Percentiles rank a stretch among this genome's conserved stretches.
Evolutionary conservation across 2,888 invertebrate species (phyloP).

Genomic region (Fissipunctia ypsillon): DNA sequence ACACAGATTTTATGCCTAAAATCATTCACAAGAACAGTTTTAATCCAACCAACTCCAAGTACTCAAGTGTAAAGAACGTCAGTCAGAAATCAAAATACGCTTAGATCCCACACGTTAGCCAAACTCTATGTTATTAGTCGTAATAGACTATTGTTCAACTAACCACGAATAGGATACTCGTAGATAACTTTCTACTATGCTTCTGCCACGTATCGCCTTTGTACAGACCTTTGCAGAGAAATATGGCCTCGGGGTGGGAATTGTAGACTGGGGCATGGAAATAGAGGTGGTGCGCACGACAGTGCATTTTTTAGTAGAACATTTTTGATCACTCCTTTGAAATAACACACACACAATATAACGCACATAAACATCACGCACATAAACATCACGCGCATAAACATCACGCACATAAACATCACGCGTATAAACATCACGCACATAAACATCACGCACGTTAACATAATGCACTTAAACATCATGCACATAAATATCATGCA

Average conservation of each 20-base stretch:
- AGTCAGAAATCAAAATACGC: constrained; percentile 59
- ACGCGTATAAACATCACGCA: no score
- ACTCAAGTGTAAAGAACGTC: constrained; percentile 9
- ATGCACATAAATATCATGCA: no score
- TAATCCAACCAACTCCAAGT: background rate
- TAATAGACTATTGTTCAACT: constrained; percentile 69
- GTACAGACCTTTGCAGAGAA: constrained; percentile 76
- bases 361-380: no score
- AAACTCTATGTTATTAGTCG: constrained; percentile 61
- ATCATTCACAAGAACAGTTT: no score
- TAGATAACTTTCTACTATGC: constrained; percentile 70
- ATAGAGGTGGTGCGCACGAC: constrained; percentile 36
- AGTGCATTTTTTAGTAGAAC: no score
- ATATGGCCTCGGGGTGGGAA: constrained; percentile 74
- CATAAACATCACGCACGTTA: no score
- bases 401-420: no score
- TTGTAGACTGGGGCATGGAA: constrained; percentile 56
- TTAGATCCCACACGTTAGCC: constrained; percentile 48
- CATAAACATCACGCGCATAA: no score
- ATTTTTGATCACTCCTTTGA: no score
- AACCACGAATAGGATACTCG: constrained; percentile 66
- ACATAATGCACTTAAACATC: no score
- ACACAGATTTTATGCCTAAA: background rate
- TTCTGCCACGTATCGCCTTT: constrained; percentile 81
- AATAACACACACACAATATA: no score